Evolutionary conservation across 2,113 vertebrate genomes (phyloP).

Genomic region (Gobius niger): DNA sequence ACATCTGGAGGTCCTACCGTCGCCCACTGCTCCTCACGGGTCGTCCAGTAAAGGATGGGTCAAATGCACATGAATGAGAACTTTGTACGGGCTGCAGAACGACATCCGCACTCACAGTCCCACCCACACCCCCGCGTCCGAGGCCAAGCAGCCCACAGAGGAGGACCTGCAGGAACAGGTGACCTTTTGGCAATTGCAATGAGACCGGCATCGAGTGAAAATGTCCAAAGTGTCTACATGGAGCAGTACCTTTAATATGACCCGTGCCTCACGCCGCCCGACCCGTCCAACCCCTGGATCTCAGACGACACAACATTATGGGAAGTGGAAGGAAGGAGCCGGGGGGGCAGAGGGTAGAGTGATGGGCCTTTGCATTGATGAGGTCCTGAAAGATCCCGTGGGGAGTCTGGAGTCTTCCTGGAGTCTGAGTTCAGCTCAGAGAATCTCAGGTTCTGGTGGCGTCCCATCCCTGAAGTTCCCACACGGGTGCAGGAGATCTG

Average conservation of each 20-base stretch:
- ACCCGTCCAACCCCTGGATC: slow-evolving; percentile 95
- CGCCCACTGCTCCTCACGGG: too few species aligned
- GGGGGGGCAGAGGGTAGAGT: slow-evolving; percentile 90
- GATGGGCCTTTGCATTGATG: slow-evolving; percentile 94
- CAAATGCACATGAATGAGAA: rapidly evolving
- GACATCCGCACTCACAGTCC: slow-evolving; percentile 92
- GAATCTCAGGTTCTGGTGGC: too few species aligned
- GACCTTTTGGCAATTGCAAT: slow-evolving; percentile 96
- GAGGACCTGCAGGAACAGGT: slow-evolving; percentile 95
- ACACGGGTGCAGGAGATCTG: slow-evolving; percentile 93
- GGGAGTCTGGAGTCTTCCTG: slow-evolving; percentile 96
- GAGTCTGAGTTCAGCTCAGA: slow-evolving; percentile 99
- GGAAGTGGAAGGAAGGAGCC: slow-evolving; percentile 97
- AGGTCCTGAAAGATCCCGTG: slow-evolving; percentile 93
- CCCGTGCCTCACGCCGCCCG: too few species aligned
- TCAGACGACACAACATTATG: slow-evolving; percentile 92
- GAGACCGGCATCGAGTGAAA: slow-evolving; percentile 98
- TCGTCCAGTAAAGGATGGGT: too few species aligned
- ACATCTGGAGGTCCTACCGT: too few species aligned
- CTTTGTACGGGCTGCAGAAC: slow-evolving; percentile 95
- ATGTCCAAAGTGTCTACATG: slow-evolving; percentile 96
- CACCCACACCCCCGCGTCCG: too few species aligned
- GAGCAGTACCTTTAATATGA: slow-evolving; percentile 98
- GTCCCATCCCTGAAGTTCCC: slow-evolving; percentile 91
- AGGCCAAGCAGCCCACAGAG: slow-evolving; percentile 91